A percentile compares a stretch with the other conserved stretches of the same genome.
Evolutionary conservation across 2,113 vertebrate genomes (phyloP).

Genomic region (Sialia sialis): DNA sequence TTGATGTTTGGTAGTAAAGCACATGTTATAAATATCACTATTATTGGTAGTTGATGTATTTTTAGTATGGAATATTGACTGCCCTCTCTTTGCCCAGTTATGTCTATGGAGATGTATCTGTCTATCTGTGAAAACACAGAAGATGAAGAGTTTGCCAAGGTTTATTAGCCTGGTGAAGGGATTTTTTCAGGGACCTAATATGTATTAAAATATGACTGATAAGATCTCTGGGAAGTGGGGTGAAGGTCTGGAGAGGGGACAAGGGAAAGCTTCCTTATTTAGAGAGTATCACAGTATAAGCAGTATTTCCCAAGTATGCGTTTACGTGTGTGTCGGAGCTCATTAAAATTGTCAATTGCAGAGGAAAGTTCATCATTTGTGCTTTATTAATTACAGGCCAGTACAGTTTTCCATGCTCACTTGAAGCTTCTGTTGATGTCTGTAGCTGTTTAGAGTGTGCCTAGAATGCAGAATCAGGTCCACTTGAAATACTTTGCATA

Average conservation of each 20-base stretch:
- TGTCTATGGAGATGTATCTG: background rate
- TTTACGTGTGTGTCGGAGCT: slow-evolving; percentile 27
- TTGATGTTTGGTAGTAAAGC: background rate
- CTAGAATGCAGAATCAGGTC: slow-evolving; percentile 33
- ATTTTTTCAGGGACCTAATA: slow-evolving; percentile 7
- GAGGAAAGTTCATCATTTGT: slow-evolving; percentile 25
- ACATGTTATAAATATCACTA: background rate
- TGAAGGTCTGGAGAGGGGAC: background rate
- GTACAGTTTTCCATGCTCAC: background rate
- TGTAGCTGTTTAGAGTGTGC: background rate
- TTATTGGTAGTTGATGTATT: slow-evolving; percentile 8
- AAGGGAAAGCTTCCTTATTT: slow-evolving; percentile 56
- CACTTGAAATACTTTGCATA: slow-evolving; percentile 20
- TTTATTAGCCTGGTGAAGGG: slow-evolving; percentile 3
- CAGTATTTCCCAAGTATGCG: background rate
- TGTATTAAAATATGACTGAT: background rate
- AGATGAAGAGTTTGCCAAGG: background rate
- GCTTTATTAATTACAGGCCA: slow-evolving; percentile 11
- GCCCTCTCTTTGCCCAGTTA: background rate
- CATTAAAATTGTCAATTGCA: slow-evolving; percentile 64
- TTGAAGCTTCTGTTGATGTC: slow-evolving; percentile 19
- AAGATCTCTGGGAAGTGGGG: background rate
- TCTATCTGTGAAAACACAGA: background rate
- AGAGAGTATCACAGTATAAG: slow-evolving; percentile 26
- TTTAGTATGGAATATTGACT: slow-evolving; percentile 41